Evolutionary conservation across 2,797 vertebrate genomes (phyloP), one percentile per base, ranked within the genome.

Genomic region (Prionace glauca): DNA sequence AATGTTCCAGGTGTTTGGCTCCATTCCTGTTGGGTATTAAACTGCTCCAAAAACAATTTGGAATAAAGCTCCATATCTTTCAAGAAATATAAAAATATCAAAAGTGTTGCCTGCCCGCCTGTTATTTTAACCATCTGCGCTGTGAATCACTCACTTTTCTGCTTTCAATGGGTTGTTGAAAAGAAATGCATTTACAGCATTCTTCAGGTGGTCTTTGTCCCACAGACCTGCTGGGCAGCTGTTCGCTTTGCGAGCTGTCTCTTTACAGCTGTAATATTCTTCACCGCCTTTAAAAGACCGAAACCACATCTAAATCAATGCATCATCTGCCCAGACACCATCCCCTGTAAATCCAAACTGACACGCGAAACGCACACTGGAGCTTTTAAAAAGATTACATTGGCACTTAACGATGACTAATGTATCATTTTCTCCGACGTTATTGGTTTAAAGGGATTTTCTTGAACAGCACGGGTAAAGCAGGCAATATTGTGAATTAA

Each of bases 261-360:
- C 96, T 96, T 96, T 14, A 11, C 56, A 96, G 96, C 96, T 95
- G 29, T 95, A n/a, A 32, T 36, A 95, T 96, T 96, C 96, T 96
- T 94, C 96, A 79, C 95, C 69, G 96, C 71, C 71, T 71, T 97
- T 97, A 71, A 96, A 96, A 74, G 96, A 96, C 45, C 71, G 41
- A 20, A 97, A 96, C 97, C 97, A 97, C 97, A 97, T 97, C 97
- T 96, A 74, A 97, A 97, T 96, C 26, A 88, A 94, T 94, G 96
- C 14, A 41, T 56, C 96, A 77, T 96, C 96, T 96, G 96, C 96
- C 96, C 97, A 97, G 96, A 97, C 97, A 97, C 96, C 95, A 90
- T 96, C 96, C 96, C 96, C 96, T 96, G 20, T 95, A 96, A 77
- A 22, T 79, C 60, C 0, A 36, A 95, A 95, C 96, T 96, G 96